Evolutionary conservation across 1,140 invertebrate species (phyloP).

Genomic region (Steinernema feltiae): DNA sequence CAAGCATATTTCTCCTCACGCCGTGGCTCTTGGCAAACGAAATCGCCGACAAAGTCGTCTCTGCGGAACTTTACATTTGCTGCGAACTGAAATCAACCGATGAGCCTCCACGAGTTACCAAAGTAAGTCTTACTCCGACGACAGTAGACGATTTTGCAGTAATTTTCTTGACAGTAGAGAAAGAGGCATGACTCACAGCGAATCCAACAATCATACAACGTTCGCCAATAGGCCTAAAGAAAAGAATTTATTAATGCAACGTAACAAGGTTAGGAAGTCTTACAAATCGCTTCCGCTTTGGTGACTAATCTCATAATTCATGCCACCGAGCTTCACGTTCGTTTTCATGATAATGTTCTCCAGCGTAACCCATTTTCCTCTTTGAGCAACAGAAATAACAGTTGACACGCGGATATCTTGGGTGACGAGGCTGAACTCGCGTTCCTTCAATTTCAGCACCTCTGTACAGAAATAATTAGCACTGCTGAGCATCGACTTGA

Average conservation of each 20-base stretch:
- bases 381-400: not conserved
- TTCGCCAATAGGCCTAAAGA: too few species aligned
- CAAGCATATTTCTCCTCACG: not conserved
- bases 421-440: not conserved
- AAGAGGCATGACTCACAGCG: not conserved
- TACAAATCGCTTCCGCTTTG: not conserved
- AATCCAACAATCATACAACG: too few species aligned
- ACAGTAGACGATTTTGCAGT: not conserved
- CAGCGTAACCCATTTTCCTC: not conserved
- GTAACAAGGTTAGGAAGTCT: not conserved
- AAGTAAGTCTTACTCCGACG: not conserved
- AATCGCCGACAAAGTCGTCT: not conserved
- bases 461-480: not conserved
- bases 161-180: too few species aligned
- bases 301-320: not conserved
- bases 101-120: not conserved
- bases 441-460: not conserved
- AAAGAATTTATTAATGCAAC: too few species aligned
- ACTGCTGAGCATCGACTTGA: not conserved
- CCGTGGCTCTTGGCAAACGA: not conserved
- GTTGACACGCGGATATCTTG: not conserved
- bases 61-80: not conserved
- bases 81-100: not conserved
- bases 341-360: not conserved
- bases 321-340: not conserved